phyloP scores from a whole-genome alignment of 1,140 invertebrate genomes.

The Penaeus japonicus region DNA sequence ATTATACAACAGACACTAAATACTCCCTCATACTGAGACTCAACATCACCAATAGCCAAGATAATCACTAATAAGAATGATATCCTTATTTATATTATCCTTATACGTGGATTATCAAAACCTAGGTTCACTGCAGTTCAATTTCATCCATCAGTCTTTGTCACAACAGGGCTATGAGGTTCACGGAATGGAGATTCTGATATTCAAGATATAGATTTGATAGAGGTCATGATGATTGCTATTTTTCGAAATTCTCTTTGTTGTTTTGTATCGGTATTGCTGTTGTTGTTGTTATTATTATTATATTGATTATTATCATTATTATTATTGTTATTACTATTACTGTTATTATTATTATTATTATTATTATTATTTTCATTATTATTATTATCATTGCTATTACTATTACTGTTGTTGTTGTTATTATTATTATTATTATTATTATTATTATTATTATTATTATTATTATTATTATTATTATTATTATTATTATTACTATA shows the following conservation, averaged over 20 bases:
- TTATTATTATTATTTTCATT: not conserved
- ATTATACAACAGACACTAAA: too few species aligned
- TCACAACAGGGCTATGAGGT: not conserved
- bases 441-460: conserved; percentile 48
- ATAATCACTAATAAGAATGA: too few species aligned
- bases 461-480: conserved; percentile 39
- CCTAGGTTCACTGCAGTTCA: too few species aligned
- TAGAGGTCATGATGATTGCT: not conserved
- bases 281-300: conserved; percentile 7
- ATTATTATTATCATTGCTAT: conserved; percentile 33
- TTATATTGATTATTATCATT: conserved; percentile 21
- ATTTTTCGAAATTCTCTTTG: not conserved
- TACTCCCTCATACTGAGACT: too few species aligned
- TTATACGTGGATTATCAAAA: too few species aligned
- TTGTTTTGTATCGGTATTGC: not conserved
- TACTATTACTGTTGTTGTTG: conserved; percentile 37
- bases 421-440: conserved; percentile 35
- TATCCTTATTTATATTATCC: too few species aligned
- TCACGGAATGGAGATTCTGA: not conserved
- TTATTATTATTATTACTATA: conserved; percentile 46
- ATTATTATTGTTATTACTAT: not conserved
- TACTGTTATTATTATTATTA: not conserved
- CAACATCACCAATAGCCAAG: too few species aligned
- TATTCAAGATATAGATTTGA: not conserved
- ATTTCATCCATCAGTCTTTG: too few species aligned